Evolutionary conservation across 2,113 vertebrate species (phyloP), one percentile per base, ranked within the genome.

Genomic region (Aspidoscelis tigris): DNA sequence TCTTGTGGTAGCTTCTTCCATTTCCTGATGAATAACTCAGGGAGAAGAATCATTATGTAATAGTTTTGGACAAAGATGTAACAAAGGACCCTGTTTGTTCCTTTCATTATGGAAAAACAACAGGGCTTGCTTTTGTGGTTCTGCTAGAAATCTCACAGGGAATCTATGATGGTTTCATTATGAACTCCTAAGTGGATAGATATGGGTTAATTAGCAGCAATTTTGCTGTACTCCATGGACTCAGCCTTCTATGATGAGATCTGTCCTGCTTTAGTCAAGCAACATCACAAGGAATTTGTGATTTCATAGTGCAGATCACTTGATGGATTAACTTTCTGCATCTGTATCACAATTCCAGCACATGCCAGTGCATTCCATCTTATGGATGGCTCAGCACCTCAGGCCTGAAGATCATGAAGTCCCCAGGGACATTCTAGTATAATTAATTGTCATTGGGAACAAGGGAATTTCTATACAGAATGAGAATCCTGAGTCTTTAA

Each of bases 161-260:
- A 84, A 47, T 86, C 81, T 76, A 76, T 81, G 24, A 86, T 81
- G 22, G 20, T 82, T 76, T 12, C 33, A 0, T 88, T 74, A 26
- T 85, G 71, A 20, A 33, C 41, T 83, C 39, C 78, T 74, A 79
- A 47, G 73, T n/a, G 4, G 20, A 72, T 90, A 89, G 4, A 75
- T 90, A 5, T 86, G 92, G 61, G 77, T 75, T 76, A 69, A 16
- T 0, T 20, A 83, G 86, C 53, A 88, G 66, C 73, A 78, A 41
- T 53, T 89, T n/a, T 69, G 82, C 12, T 89, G 3, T 81, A 3
- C 18, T 81, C 24, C 72, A 64, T 75, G 58, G 83, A 53, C 41
- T 21, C 7, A 75, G 50, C 88, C 43, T 20, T 76, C 20, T 26
- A 18, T 75, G 75, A 71, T 20, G 7, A 7, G 2, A 50, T 39